Conservation (phyloP, 2,797 vertebrate species). For the Gila robusta region DNA sequence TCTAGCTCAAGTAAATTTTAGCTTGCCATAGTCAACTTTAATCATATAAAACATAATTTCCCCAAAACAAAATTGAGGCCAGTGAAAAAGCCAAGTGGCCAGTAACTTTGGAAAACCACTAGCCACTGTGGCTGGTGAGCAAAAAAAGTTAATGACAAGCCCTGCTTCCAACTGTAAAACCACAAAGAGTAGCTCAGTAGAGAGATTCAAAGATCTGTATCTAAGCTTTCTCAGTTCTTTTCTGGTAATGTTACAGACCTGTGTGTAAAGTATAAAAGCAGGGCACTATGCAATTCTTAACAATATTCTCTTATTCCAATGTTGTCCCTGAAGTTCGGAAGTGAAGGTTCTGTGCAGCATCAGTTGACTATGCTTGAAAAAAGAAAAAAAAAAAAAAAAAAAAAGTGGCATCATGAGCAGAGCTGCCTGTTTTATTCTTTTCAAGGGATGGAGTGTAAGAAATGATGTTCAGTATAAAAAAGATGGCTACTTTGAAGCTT, state of each 20-base stretch:
- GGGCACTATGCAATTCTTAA: neutral
- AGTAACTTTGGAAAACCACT: too few relatives aligned
- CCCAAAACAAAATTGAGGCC: too few relatives aligned
- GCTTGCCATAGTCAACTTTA: neutral
- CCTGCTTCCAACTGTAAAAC: neutral
- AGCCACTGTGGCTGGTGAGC: too few relatives aligned
- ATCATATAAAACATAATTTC: neutral
- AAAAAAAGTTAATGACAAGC: too few relatives aligned
- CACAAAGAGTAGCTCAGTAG: neutral
- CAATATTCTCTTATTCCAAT: neutral
- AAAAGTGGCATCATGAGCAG: neutral
- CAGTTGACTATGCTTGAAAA: neutral
- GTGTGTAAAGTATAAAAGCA: neutral
- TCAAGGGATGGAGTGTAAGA: neutral
- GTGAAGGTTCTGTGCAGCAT: neutral
- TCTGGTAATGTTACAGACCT: neutral
- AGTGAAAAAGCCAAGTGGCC: too few relatives aligned
- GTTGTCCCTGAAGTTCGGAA: neutral
- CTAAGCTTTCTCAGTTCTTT: neutral
- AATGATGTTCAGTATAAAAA: neutral
- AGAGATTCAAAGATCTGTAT: neutral
- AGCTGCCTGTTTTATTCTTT: slow-evolving; percentile 10
- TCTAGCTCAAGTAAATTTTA: neutral
- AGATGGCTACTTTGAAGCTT: neutral
- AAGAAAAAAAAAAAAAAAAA: neutral